phyloP scores from a whole-genome alignment of 2,113 vertebrate species.

The Eptesicus fuscus region DNA sequence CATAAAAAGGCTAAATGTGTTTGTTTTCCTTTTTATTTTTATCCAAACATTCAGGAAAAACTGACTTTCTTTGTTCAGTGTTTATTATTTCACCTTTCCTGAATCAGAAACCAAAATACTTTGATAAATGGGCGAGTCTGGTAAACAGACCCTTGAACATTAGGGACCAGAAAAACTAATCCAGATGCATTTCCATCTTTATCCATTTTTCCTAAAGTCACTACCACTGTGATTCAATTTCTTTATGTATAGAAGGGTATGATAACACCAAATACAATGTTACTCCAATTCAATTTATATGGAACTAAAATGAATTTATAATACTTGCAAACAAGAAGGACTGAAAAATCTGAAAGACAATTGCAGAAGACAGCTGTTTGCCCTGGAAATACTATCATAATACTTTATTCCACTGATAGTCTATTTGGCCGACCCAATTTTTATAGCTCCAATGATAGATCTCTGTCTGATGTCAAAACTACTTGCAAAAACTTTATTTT shows the following conservation, averaged over 20 bases:
- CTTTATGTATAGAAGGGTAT: background rate
- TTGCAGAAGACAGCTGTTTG: background rate
- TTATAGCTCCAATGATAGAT: slow-evolving; percentile 5
- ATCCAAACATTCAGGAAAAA: slow-evolving; percentile 39
- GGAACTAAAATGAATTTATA: background rate
- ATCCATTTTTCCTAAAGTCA: background rate
- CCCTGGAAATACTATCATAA: background rate
- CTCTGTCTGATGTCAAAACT: slow-evolving; percentile 24
- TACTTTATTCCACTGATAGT: background rate
- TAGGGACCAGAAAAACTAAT: background rate
- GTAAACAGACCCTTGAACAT: slow-evolving; percentile 10
- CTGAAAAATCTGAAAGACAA: slow-evolving; percentile 15
- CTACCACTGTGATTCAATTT: background rate
- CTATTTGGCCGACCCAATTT: background rate
- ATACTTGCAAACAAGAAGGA: background rate
- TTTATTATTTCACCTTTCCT: slow-evolving; percentile 68
- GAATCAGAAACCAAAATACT: slow-evolving; percentile 56
- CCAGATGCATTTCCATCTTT: background rate
- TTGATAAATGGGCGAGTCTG: slow-evolving; percentile 9
- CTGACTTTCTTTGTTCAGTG: slow-evolving; percentile 58
- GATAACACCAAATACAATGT: background rate
- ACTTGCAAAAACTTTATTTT: slow-evolving; percentile 6
- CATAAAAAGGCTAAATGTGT: slow-evolving; percentile 41
- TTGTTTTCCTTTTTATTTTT: slow-evolving; percentile 59
- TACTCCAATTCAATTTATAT: background rate